Evolutionary conservation across 1,140 invertebrate species (phyloP).

Genomic region (Mizuhopecten yessoensis): DNA sequence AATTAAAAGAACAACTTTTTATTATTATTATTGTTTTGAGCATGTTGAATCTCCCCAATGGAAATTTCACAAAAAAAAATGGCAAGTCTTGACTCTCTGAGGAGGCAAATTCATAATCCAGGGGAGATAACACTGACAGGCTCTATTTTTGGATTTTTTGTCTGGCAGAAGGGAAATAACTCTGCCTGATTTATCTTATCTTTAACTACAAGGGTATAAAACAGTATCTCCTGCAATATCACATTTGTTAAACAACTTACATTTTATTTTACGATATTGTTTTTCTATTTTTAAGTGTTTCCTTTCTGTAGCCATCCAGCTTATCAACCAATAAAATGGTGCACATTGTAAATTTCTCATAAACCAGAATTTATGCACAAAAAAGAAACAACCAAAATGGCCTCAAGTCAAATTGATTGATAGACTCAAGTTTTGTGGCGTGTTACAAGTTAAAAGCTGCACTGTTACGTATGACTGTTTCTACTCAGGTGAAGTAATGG

Average conservation of each 20-base stretch:
- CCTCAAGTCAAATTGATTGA: neutral
- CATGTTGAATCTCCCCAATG: too few species aligned
- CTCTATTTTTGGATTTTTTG: neutral
- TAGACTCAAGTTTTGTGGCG: neutral
- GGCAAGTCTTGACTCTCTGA: too few species aligned
- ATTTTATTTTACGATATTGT: neutral
- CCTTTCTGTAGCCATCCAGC: neutral
- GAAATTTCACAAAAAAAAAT: too few species aligned
- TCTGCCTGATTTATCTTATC: neutral
- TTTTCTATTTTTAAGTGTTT: too few species aligned
- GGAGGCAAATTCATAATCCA: neutral
- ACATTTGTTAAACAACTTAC: neutral
- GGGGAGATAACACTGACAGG: conserved; percentile 42
- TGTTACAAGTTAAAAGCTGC: neutral
- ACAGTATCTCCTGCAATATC: neutral
- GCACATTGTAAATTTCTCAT: neutral
- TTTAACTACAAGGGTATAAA: too few species aligned
- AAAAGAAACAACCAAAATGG: neutral
- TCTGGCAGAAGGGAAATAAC: neutral
- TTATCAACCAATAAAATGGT: neutral
- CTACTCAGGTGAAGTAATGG: neutral
- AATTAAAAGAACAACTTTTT: neutral
- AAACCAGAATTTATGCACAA: neutral
- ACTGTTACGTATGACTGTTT: neutral
- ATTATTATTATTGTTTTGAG: neutral